These are phyloP conservation scores for Ridgeia piscesae DNA, from an alignment of 1,140 invertebrate species.

Conservation along the genomic window DNA sequence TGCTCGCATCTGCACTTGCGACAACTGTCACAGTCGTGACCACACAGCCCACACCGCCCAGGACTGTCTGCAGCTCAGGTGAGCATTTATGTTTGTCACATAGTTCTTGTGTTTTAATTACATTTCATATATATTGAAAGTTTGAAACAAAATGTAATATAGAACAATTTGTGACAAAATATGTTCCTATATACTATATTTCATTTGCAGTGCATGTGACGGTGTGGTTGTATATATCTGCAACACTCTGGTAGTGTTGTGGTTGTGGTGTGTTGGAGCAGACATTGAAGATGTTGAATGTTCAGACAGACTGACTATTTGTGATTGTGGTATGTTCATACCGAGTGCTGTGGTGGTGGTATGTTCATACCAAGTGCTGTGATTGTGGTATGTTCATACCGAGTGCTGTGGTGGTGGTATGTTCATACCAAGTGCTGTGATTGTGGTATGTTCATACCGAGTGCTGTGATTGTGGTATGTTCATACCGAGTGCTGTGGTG, in stretches of 20 bases:
- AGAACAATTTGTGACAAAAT: no score
- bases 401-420: no score
- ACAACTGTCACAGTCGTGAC: neutral
- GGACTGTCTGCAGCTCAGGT: neutral
- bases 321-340: neutral
- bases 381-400: neutral
- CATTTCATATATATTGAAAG: no score
- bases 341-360: neutral
- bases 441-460: no score
- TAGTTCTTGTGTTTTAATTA: neutral
- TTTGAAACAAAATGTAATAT: no score
- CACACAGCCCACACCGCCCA: neutral
- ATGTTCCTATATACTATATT: no score
- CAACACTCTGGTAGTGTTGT: no score
- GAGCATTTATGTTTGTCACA: neutral
- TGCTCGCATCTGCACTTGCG: neutral
- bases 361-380: neutral
- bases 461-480: neutral
- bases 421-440: no score
- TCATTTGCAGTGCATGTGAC: neutral
- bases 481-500: neutral
- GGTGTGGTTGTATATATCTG: neutral
- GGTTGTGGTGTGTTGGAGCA: neutral
- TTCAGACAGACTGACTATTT: neutral
- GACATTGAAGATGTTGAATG: neutral